Conservation (phyloP, 2,888 invertebrate genomes). For the Asteroscopus sphinx region DNA sequence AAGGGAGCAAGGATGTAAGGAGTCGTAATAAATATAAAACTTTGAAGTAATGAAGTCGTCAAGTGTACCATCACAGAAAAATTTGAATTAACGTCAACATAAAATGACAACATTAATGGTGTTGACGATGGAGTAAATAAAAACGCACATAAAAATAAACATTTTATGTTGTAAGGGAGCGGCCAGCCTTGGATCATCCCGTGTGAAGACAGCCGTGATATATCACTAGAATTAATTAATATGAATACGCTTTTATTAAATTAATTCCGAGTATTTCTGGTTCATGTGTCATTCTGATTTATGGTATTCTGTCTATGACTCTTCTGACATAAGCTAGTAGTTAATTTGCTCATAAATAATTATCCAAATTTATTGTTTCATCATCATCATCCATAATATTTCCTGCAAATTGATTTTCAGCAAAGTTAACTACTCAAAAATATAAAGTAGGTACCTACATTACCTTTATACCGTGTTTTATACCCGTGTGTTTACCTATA, state of each 20-base stretch:
- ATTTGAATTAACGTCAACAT: conserved; percentile 51
- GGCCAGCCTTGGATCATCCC: conserved; percentile 46
- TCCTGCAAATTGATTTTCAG: no score
- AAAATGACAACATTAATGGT: conserved; percentile 48
- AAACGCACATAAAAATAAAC: conserved; percentile 45
- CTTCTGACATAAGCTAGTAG: not conserved
- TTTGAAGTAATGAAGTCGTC: conserved; percentile 30
- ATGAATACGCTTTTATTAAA: conserved; percentile 45
- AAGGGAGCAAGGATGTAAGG: not conserved
- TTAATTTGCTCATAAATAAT: no score
- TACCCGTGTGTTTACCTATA: no score
- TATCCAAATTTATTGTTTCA: no score
- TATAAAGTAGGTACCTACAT: no score
- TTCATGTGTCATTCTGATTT: conserved; percentile 16
- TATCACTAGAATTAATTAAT: conserved; percentile 54
- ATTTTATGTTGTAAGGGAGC: conserved; percentile 44
- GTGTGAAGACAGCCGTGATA: conserved; percentile 49
- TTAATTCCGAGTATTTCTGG: conserved; percentile 28
- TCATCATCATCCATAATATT: no score
- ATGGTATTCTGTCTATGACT: conserved; percentile 4
- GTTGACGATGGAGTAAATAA: conserved; percentile 31
- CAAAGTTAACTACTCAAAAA: no score
- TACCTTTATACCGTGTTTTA: no score
- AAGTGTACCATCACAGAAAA: conserved; percentile 15
- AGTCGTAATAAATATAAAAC: conserved; percentile 6